phyloP scores from a whole-genome alignment of 2,797 vertebrate species.

The Acrossocheilus wenchowensis region DNA sequence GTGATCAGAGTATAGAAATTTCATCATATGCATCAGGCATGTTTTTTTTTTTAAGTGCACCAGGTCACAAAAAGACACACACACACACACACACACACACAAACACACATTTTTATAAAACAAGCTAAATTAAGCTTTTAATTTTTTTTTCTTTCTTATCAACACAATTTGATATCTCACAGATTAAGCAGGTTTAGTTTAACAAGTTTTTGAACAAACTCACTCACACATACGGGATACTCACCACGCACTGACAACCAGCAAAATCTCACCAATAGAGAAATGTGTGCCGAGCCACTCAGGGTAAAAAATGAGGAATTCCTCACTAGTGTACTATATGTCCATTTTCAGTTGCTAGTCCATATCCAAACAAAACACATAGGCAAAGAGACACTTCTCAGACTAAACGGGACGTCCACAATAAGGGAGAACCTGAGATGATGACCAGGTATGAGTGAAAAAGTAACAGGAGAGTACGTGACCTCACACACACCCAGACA shows the following conservation, averaged over 20 bases:
- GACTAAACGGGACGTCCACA: conserved; percentile 62
- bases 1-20: not conserved
- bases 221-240: conserved; percentile 61
- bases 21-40: not conserved
- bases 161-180: not conserved
- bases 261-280: conserved; percentile 30
- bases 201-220: not conserved
- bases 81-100: no score
- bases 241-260: conserved; percentile 69
- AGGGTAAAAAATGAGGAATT: conserved; percentile 48
- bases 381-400: conserved; percentile 35
- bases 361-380: conserved; percentile 31
- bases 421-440: conserved; percentile 71
- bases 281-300: conserved; percentile 13
- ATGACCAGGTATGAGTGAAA: conserved; percentile 24
- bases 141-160: not conserved
- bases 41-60: not conserved
- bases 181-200: not conserved
- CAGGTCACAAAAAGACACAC: not conserved
- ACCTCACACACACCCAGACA: conserved; percentile 15
- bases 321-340: conserved; percentile 58
- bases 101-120: not conserved
- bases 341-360: conserved; percentile 60
- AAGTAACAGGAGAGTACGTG: conserved; percentile 38
- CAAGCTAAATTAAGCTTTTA: not conserved